Percentiles rank a stretch among this genome's conserved stretches.
These are phyloP conservation scores for Cyanoramphus novaezelandiae DNA, from an alignment of 2,113 vertebrate genomes.

Conservation along the genomic window DNA sequence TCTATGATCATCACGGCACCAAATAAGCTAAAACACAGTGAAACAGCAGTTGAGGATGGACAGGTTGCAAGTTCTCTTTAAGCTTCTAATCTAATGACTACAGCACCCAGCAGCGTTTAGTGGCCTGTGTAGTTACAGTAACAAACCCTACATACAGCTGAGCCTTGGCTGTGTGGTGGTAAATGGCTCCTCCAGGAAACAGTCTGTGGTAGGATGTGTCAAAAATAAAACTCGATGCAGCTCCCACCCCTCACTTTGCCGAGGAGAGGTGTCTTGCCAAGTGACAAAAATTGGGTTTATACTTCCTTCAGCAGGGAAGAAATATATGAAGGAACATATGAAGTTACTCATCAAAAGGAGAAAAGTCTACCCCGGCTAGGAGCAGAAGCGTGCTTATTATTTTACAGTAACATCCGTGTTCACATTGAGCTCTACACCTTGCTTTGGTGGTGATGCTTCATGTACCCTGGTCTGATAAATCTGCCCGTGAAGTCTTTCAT, in stretches of 20 bases:
- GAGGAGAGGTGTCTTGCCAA: neutral
- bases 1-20: neutral
- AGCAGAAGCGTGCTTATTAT: neutral
- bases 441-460: neutral
- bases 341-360: neutral
- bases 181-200: neutral
- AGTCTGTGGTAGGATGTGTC: accelerated
- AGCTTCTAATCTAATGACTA: accelerated
- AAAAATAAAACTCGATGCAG: neutral
- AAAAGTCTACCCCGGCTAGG: neutral
- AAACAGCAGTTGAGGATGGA: accelerated
- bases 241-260: accelerated
- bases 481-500: neutral
- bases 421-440: neutral
- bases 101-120: neutral
- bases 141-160: accelerated
- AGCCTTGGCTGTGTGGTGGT: neutral
- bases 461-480: neutral
- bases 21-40: neutral
- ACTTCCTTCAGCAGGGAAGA: neutral
- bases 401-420: neutral
- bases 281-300: neutral
- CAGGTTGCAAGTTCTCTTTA: accelerated
- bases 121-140: accelerated
- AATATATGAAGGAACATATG: neutral